Conservation (phyloP, 1,140 invertebrate genomes). For the Polypedilum vanderplanki region DNA sequence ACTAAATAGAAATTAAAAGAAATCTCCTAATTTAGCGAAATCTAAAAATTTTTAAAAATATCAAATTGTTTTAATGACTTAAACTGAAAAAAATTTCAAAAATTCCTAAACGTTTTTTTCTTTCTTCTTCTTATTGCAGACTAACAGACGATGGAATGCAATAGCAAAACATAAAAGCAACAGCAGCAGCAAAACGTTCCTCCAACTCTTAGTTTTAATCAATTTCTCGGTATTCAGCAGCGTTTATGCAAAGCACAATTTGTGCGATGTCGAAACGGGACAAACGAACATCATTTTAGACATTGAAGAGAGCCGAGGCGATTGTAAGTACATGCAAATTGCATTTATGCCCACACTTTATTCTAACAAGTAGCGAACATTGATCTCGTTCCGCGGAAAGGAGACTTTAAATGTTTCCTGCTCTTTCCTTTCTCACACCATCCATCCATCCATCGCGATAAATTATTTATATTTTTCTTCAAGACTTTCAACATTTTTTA, state of each 20-base stretch:
- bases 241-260: constrained; percentile 41
- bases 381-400: no score
- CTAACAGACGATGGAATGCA: constrained; percentile 22
- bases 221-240: constrained; percentile 30
- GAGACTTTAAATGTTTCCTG: no score
- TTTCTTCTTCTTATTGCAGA: constrained; percentile 20
- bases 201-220: constrained; percentile 22
- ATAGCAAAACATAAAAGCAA: constrained; percentile 24
- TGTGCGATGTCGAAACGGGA: constrained; percentile 64
- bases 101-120: background rate
- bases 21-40: no score
- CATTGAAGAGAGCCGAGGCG: constrained; percentile 77
- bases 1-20: no score
- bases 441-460: background rate
- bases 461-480: background rate
- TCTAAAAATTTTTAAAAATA: no score
- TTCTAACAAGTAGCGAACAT: no score
- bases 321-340: constrained; percentile 58
- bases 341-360: no score
- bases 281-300: constrained; percentile 83
- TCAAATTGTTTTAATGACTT: no score
- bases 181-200: constrained; percentile 32
- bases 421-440: no score
- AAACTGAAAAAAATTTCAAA: background rate
- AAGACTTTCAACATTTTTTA: no score